phyloP scores from a whole-genome alignment of 2,113 vertebrate genomes.

The Microtus pennsylvanicus region DNA sequence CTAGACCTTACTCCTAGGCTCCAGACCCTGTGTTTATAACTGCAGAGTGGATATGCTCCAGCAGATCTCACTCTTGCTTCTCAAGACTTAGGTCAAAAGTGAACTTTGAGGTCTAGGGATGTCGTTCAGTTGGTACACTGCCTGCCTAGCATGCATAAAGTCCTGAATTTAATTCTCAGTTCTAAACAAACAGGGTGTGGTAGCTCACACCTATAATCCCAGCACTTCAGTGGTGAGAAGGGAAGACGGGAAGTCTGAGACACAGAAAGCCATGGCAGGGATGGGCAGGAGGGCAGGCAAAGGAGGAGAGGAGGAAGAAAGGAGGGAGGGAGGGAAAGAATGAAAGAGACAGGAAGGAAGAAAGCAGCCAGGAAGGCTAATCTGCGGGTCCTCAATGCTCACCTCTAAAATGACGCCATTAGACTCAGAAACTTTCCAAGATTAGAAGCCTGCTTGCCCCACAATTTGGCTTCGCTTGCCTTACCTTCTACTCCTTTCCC shows the following conservation, averaged over 20 bases:
- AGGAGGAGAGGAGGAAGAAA: not conserved
- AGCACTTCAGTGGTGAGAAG: not conserved
- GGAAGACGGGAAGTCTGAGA: not conserved
- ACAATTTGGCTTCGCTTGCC: not conserved
- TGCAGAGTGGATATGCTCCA: not conserved
- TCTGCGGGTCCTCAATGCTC: not conserved
- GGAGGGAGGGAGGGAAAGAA: not conserved
- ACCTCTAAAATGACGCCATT: not conserved
- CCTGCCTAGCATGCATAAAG: not conserved
- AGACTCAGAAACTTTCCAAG: not conserved
- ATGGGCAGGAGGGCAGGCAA: not conserved
- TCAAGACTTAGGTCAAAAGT: conserved; percentile 27
- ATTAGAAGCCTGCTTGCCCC: not conserved
- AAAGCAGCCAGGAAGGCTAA: not conserved
- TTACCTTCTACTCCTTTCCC: conserved; percentile 23
- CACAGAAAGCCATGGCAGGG: no score
- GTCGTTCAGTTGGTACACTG: not conserved
- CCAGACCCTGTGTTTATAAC: not conserved
- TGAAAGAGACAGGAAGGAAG: no score
- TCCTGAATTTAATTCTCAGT: not conserved
- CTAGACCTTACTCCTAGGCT: not conserved
- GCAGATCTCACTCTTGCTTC: not conserved
- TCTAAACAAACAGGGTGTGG: not conserved
- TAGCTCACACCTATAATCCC: not conserved
- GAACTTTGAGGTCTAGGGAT: not conserved